Evolutionary conservation across 2,797 vertebrate species (phyloP).

Genomic region (Enteromius argenteus): DNA sequence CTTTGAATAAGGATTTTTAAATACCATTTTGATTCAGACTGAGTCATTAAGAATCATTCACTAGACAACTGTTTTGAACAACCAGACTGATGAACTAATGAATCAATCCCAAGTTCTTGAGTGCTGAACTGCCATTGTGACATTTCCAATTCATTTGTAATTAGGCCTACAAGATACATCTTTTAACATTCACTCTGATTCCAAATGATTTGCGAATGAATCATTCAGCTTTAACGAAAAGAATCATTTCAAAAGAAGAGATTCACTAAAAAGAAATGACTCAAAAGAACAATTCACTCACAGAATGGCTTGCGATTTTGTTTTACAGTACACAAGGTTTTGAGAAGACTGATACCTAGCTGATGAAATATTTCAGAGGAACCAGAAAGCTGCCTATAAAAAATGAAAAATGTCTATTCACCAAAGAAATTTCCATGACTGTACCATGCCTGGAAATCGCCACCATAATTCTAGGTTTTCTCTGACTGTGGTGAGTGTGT

Average conservation of each 20-base stretch:
- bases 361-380: constrained; percentile 3
- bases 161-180: not conserved
- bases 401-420: not conserved
- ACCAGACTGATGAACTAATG: not conserved
- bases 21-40: not conserved
- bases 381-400: not conserved
- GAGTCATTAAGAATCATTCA: too few relatives aligned
- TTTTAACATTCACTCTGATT: not conserved
- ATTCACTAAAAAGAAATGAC: not conserved
- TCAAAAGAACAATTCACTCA: not conserved
- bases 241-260: not conserved
- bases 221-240: not conserved
- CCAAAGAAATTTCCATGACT: not conserved
- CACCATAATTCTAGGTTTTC: constrained; percentile 16
- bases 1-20: not conserved
- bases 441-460: not conserved
- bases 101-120: not conserved
- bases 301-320: not conserved
- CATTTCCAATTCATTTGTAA: not conserved
- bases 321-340: not conserved
- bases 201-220: not conserved
- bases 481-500: not conserved
- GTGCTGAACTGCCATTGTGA: too few relatives aligned
- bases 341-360: not conserved
- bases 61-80: not conserved